These are phyloP conservation scores for Salticus scenicus DNA, from an alignment of 2,888 invertebrate species.

Conservation along the genomic window DNA sequence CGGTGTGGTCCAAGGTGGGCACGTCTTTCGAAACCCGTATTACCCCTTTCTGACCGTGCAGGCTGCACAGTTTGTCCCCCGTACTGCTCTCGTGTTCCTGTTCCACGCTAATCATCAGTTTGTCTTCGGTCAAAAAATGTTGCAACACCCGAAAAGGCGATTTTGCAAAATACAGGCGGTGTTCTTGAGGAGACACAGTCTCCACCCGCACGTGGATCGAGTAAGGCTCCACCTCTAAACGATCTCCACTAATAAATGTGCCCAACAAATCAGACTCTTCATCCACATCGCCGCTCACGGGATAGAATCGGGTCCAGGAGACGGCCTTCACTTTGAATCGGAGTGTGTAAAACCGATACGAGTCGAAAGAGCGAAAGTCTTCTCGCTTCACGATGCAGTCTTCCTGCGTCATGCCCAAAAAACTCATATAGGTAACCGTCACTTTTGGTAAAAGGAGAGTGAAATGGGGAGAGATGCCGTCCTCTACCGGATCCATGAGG, in stretches of 20 bases:
- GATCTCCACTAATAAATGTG: background rate
- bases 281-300: background rate
- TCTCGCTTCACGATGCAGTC: conserved; percentile 11
- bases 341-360: conserved; percentile 22
- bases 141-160: background rate
- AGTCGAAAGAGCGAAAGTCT: conserved; percentile 14
- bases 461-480: conserved; percentile 3
- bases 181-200: background rate
- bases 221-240: background rate
- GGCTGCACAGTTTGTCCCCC: conserved; percentile 21
- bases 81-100: background rate
- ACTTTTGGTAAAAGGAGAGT: background rate
- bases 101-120: background rate
- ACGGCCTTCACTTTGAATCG: background rate
- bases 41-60: conserved; percentile 51
- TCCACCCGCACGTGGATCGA: background rate
- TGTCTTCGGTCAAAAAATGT: background rate
- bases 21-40: conserved; percentile 3
- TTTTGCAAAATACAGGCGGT: background rate
- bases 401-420: conserved; percentile 34
- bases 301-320: background rate
- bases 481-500: background rate
- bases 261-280: conserved; percentile 5
- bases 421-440: conserved; percentile 15
- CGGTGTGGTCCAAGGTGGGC: background rate